Base-by-base conservation (phyloP, 2,113 vertebrate species). In the Lycaon pictus region DNA sequence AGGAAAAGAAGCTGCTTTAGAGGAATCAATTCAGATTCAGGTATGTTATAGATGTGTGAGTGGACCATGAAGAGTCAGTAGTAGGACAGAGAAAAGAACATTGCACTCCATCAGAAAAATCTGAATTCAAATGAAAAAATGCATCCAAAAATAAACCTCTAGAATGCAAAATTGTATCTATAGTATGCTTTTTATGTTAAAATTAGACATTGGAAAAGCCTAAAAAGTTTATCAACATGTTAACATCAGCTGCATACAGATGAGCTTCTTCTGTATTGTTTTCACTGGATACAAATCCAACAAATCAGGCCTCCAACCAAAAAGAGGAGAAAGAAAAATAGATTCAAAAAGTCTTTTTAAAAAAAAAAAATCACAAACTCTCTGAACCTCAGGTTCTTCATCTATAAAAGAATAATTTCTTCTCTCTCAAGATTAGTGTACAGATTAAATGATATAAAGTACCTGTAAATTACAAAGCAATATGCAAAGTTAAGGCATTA, bases 401-500 rank as follows among this genome's bases (percentile, higher is more conserved):
- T 74, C 12, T 94, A 82, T 43, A 74, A 92, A 91, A 86, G 15
- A 93, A 84, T 27, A 95, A 93, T 37, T 80, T 93, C 60, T 82
- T 82, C 58, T 58, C 35, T 63, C 35, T 60, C 16, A 80, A 82
- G 29, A 62, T 97, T 25, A 93, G 19, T 32, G 11, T 85, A 29
- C 29, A 82, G 13, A 74, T 84, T 94, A 97, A 93, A 85, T 88
- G 48, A 81, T 25, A 71, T 81, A 91, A 97, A 63, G 43, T 25
- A 9, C 7, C 67, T 93, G 53, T 77, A 93, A 97, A 90, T 67
- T 92, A 90, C 22, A 85, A 60, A 82, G 17, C 88, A 97, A 84
- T 84, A 96, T 48, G 12, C 27, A 95, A 95, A 93, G 8, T 90
- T 94, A 97, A 80, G 56, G 56, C 53, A 77, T 62, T 89, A 20